Percentiles rank a stretch among this genome's conserved stretches.
phyloP scores from a whole-genome alignment of 2,888 invertebrate species.

The Axea sp. region DNA sequence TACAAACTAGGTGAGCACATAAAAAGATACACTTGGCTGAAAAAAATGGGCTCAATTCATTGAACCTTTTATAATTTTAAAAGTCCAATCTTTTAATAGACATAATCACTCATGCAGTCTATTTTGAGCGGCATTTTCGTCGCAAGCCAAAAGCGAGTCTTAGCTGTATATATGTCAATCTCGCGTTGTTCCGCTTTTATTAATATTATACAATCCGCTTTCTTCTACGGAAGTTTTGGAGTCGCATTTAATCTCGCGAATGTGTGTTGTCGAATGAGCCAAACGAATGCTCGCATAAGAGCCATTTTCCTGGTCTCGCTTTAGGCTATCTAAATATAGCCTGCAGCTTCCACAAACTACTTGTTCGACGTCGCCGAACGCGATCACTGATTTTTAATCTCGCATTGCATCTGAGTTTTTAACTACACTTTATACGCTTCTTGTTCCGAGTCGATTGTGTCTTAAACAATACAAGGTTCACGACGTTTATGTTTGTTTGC shows the following conservation, averaged over 20 bases:
- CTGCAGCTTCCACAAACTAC: constrained; percentile 72
- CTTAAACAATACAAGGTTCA: too few relatives aligned
- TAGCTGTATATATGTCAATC: constrained; percentile 39
- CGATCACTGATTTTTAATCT: constrained; percentile 36
- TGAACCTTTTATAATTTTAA: constrained; percentile 57
- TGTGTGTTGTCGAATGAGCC: constrained; percentile 1
- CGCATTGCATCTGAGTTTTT: too few relatives aligned
- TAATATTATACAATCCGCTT: constrained; percentile 49
- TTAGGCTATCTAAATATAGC: constrained; percentile 79
- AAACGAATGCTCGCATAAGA: constrained; percentile 63
- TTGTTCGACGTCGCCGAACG: constrained; percentile 70
- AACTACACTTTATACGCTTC: too few relatives aligned
- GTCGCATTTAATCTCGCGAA: not conserved
- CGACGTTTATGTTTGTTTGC: too few relatives aligned
- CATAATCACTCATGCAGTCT: constrained; percentile 47
- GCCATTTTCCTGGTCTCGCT: constrained; percentile 79
- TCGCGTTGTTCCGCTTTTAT: constrained; percentile 40
- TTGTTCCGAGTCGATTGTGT: too few relatives aligned
- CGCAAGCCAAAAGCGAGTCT: constrained; percentile 41
- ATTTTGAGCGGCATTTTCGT: constrained; percentile 39
- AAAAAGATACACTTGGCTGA: not conserved
- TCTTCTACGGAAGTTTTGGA: constrained; percentile 42
- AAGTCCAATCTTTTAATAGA: constrained; percentile 52
- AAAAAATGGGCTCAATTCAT: constrained; percentile 47
- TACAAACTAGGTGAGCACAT: constrained; percentile 14